Percentiles rank a stretch among this genome's conserved stretches.
Conservation (phyloP, 1,140 invertebrate species). For the Apocrypta bakeri region DNA sequence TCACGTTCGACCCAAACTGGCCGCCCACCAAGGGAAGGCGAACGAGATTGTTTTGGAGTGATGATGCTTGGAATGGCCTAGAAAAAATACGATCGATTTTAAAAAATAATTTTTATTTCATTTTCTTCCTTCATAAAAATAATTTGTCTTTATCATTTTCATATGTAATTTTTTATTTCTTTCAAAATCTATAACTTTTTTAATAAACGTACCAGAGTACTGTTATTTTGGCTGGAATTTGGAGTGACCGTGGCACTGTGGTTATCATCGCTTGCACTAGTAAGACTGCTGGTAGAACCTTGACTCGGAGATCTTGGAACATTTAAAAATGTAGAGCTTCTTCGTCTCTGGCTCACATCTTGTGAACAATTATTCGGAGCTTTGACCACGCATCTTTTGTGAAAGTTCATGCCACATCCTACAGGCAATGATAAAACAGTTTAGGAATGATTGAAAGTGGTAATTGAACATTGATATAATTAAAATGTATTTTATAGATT, state of each 20-base stretch:
- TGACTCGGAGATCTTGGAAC: constrained; percentile 82
- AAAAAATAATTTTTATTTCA: constrained; percentile 9
- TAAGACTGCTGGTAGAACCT: constrained; percentile 74
- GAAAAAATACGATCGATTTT: constrained; percentile 50
- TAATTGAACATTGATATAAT: constrained; percentile 34
- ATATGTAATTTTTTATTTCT: neutral
- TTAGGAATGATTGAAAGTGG: too few relatives aligned
- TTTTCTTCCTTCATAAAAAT: constrained; percentile 3
- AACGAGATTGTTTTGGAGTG: constrained; percentile 76
- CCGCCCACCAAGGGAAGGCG: constrained; percentile 85
- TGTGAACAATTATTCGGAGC: constrained; percentile 96
- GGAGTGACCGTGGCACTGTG: constrained; percentile 68
- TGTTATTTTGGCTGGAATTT: constrained; percentile 70
- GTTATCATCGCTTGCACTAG: constrained; percentile 72
- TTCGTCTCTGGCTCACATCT: constrained; percentile 74
- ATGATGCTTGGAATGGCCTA: constrained; percentile 69
- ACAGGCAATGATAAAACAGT: too few relatives aligned
- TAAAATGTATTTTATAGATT: constrained; percentile 32
- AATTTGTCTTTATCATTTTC: neutral
- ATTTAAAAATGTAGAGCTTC: constrained; percentile 77
- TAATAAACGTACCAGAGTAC: constrained; percentile 63
- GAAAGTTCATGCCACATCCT: constrained; percentile 98
- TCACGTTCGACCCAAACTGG: constrained; percentile 84
- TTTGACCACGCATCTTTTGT: constrained; percentile 98
- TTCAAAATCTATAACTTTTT: constrained; percentile 38